phyloP scores from a whole-genome alignment of 2,113 vertebrate species.

The Globicephala melas region DNA sequence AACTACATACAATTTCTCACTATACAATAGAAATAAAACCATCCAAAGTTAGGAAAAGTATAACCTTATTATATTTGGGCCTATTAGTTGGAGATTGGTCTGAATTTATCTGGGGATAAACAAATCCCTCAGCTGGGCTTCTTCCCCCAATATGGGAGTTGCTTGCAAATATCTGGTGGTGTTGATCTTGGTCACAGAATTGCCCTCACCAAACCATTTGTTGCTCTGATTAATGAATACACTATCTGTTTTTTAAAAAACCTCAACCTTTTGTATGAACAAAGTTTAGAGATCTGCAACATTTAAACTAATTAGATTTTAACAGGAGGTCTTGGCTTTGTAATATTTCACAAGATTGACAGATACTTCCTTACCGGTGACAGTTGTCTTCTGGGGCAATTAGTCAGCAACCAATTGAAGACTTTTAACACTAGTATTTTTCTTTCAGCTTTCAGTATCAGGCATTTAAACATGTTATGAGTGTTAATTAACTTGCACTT shows the following conservation, averaged over 20 bases:
- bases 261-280: conserved; percentile 35
- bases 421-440: conserved; percentile 27
- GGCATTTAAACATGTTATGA: conserved; percentile 39
- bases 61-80: not conserved
- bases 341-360: conserved; percentile 38
- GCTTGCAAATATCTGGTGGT: conserved; percentile 52
- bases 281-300: not conserved
- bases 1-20: not conserved
- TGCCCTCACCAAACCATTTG: conserved; percentile 22
- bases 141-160: not conserved
- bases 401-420: not conserved
- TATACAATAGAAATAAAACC: not conserved
- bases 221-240: conserved; percentile 62
- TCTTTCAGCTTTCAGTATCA: not conserved
- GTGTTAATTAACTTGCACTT: conserved; percentile 52
- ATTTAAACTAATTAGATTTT: conserved; percentile 54
- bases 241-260: conserved; percentile 47
- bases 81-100: not conserved
- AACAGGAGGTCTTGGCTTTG: conserved; percentile 11
- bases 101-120: conserved; percentile 14
- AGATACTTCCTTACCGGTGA: conserved; percentile 11
- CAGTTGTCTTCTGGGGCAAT: not conserved
- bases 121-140: conserved; percentile 23
- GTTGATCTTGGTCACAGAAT: not conserved
- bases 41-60: not conserved